Percentiles rank a stretch among this genome's conserved stretches.
Evolutionary conservation across 2,797 vertebrate species (phyloP).

Genomic region (Spatula versicolor): DNA sequence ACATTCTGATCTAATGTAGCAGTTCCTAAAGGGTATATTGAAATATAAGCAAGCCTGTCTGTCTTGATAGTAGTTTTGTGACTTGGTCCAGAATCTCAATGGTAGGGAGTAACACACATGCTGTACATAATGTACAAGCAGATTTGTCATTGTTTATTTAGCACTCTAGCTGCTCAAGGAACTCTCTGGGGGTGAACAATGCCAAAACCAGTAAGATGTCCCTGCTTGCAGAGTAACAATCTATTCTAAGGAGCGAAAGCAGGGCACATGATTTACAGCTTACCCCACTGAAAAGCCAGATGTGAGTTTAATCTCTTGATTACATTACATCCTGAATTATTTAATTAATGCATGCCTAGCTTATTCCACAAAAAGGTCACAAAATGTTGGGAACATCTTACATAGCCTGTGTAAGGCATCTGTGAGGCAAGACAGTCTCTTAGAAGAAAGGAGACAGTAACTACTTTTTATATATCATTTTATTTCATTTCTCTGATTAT

Average conservation of each 20-base stretch:
- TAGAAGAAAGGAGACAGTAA: not conserved
- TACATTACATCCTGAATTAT: conserved; percentile 70
- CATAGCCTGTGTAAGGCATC: not conserved
- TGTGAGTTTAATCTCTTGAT: conserved; percentile 72
- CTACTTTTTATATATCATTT: not conserved
- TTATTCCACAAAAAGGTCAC: conserved; percentile 64
- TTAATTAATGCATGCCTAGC: conserved; percentile 70
- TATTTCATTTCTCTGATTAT: not conserved
- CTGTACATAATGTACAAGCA: conserved; percentile 64
- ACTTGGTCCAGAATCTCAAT: conserved; percentile 37
- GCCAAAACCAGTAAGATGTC: conserved; percentile 46
- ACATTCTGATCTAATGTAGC: not conserved
- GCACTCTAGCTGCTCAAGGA: conserved; percentile 58
- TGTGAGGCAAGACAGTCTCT: conserved; percentile 1
- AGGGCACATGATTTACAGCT: conserved; percentile 62
- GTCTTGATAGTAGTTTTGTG: conserved; percentile 48
- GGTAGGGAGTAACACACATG: conserved; percentile 29
- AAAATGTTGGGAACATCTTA: conserved; percentile 39
- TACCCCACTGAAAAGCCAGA: conserved; percentile 61
- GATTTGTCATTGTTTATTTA: conserved; percentile 72
- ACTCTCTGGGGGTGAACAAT: conserved; percentile 26
- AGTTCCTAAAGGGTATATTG: not conserved
- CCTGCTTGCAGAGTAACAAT: conserved; percentile 16
- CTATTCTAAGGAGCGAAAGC: conserved; percentile 39
- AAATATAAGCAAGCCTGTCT: conserved; percentile 48